Evolutionary conservation across 2,113 vertebrate species (phyloP), one percentile per base, ranked within the genome.

Genomic region (Anhinga anhinga): DNA sequence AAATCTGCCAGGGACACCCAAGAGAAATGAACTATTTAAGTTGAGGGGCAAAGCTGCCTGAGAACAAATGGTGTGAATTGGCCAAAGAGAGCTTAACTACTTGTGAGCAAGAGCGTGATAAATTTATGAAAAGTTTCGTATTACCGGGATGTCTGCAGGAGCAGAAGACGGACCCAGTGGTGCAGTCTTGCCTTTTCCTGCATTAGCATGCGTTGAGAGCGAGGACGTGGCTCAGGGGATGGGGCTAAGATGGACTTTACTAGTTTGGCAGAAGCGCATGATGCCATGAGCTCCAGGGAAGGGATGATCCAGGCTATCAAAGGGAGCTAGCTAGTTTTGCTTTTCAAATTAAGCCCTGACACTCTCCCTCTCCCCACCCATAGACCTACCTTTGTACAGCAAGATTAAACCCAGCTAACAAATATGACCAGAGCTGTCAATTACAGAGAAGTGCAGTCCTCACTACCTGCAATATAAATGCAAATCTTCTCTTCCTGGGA

Each of bases 81-180:
- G 44, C 44, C 63, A 72, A 61, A 72, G 52, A 66, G 15, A 88
- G 21, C 27, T 78, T 49, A 58, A 69, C 52, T 38, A 9, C 44
- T 38, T 53, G 44, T 44, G 27, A 82, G 59, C 22, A 44, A 44
- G n/a, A 80, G 23, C 29, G 17, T 1, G 1, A 34, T 17, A 18
- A 30, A 30, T 66, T 62, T 77, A 52, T 1, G 2, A 26, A 30
- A 53, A n/a, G 13, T 42, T 73, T 53, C 0, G 0, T 11, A 3
- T 67, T 36, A 56, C 52, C 50, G 0, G 3, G 59, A 23, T 9
- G 49, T 5, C 23, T 56, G 76, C 21, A 40, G 21, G 38, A 65
- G 29, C 65, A 66, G 25, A 40, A 55, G n/a, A 52, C 9, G 49
- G 58, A 30, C 53, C 47, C 49, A 2, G 13, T 15, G 30, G 36